Base-by-base conservation (phyloP, 2,113 vertebrate species). In the Macrotus californicus region DNA sequence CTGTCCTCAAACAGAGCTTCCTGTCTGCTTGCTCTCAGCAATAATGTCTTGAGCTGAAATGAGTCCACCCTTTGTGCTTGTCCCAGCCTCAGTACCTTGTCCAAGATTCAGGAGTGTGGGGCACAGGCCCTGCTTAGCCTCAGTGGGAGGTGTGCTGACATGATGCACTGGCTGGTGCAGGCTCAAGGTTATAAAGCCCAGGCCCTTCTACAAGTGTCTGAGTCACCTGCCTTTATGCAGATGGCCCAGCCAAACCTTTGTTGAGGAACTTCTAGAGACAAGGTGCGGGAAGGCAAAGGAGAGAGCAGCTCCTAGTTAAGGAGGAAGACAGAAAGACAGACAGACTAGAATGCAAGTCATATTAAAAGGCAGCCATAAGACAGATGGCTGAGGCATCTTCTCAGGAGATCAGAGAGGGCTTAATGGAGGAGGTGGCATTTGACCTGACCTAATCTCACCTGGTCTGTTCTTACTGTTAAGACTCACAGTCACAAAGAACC, bases 1-100 rank as follows among this genome's bases (percentile, higher is more conserved):
- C 88, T 95, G 36, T 86, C 88, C 73, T 82, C 70, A 93, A 76
- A 81, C 15, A 41, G 56, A 46, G 52, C 73, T 67, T 92, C 82
- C 82, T 56, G n/a, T 86, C 85, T 92, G 46, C 67, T 61, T 56
- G 36, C 52, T 81, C n/a, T 92, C n/a, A n/a, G 16, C 18, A 9
- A 46, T 48, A 46, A 85, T 76, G 73, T 79, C 73, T 92, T 26
- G 3, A 73, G 69, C 48, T 91, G 67, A 56, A 3, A 82, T 31
- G 56, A 85, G 50, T 93, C 54, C 56, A 73, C 29, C 7, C 29
- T 90, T 69, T 19, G 26, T 21, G 19, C 13, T 64, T 46, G 29
- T 66, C 72, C 43, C 72, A 75, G 70, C 39, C 19, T 54, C 52
- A 11, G 31, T 26, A 21, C 18, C 56, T 54, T 92, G 48, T 87